Evolutionary conservation across 1,140 invertebrate genomes (phyloP).

Genomic region (Atta cephalotes): DNA sequence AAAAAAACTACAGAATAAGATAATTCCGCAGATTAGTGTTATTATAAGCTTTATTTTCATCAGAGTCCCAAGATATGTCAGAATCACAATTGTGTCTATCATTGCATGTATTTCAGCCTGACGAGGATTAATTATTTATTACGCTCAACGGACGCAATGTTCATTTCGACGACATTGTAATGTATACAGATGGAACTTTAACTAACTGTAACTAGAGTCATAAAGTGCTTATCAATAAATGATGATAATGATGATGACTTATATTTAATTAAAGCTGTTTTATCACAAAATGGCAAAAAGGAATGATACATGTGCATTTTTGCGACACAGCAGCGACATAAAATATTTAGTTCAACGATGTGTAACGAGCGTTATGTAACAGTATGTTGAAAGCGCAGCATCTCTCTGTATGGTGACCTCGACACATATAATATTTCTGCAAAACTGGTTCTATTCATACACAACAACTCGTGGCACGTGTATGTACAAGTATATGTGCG

Average conservation of each 20-base stretch:
- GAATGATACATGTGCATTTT: not conserved
- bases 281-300: not conserved
- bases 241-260: slow-evolving; percentile 6
- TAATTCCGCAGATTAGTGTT: not conserved
- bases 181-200: not conserved
- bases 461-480: not conserved
- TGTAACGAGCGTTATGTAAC: slow-evolving; percentile 35
- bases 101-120: not conserved
- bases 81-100: not conserved
- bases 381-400: slow-evolving; percentile 3
- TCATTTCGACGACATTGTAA: not conserved
- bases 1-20: too few species aligned
- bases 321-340: not conserved
- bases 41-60: not conserved
- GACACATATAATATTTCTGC: slow-evolving; percentile 29
- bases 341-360: slow-evolving; percentile 35
- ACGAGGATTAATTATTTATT: slow-evolving; percentile 32
- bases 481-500: not conserved
- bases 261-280: not conserved
- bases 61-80: not conserved
- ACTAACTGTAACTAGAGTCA: not conserved
- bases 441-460: slow-evolving; percentile 23
- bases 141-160: not conserved
- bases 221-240: slow-evolving; percentile 15
- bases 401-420: slow-evolving; percentile 19